Evolutionary conservation across 2,113 vertebrate species (phyloP).

Genomic region (Xenopus tropicalis): UCB_Xtro_10.0 CM004446.2:73699001-73699500

Average conservation of each 20-base stretch:
- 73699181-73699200: background rate
- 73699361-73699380: slow-evolving; percentile 11
- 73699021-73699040: no score
- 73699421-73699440: background rate
- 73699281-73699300: slow-evolving; percentile 19
- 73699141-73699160: background rate
- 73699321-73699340: slow-evolving; percentile 31
- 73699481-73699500: slow-evolving; percentile 7
- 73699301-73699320: slow-evolving; percentile 26
- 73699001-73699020: no score
- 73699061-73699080: no score
- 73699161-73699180: background rate
- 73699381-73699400: slow-evolving; percentile 26
- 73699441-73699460: background rate
- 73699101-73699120: no score
- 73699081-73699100: no score
- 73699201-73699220: slow-evolving; percentile 34
- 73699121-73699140: background rate
- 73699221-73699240: slow-evolving; percentile 37
- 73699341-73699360: slow-evolving; percentile 31
- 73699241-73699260: slow-evolving; percentile 28
- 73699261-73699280: slow-evolving; percentile 18
- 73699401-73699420: slow-evolving; percentile 16
- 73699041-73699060: no score
- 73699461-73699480: slow-evolving; percentile 1